Evolutionary conservation across 2,113 vertebrate species (phyloP).

Genomic region (Brachyhypopomus occidentalis): DNA sequence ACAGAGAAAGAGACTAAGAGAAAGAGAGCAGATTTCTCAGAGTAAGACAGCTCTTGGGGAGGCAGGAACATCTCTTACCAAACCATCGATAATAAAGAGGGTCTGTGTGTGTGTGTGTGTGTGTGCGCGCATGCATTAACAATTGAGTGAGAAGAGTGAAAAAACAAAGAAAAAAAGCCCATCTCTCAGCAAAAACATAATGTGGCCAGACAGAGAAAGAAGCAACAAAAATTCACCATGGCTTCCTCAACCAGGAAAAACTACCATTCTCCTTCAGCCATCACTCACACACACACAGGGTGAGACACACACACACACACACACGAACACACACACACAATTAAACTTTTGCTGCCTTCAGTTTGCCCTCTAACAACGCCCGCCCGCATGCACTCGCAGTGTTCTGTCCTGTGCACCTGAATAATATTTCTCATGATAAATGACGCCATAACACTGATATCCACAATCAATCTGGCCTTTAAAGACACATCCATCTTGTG

Average conservation of each 20-base stretch:
- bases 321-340: slow-evolving; percentile 80
- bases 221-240: slow-evolving; percentile 72
- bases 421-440: slow-evolving; percentile 95
- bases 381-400: slow-evolving; percentile 86
- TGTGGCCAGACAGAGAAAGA: slow-evolving; percentile 70
- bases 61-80: slow-evolving; percentile 33
- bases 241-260: slow-evolving; percentile 53
- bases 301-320: neutral
- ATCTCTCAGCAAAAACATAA: slow-evolving; percentile 74
- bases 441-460: slow-evolving; percentile 96
- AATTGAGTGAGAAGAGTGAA: slow-evolving; percentile 8
- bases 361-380: slow-evolving; percentile 72
- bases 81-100: slow-evolving; percentile 26
- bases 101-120: slow-evolving; percentile 1
- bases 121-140: neutral
- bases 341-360: slow-evolving; percentile 71
- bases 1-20: neutral
- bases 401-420: slow-evolving; percentile 87
- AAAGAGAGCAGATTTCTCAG: slow-evolving; percentile 27
- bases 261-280: slow-evolving; percentile 61
- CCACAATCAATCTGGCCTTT: slow-evolving; percentile 99
- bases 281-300: slow-evolving; percentile 53
- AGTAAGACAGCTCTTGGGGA: neutral
- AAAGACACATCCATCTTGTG: slow-evolving; percentile 99
- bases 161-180: slow-evolving; percentile 66